Conservation (phyloP, 2,113 vertebrate genomes). For the Synchiropus splendidus region DNA sequence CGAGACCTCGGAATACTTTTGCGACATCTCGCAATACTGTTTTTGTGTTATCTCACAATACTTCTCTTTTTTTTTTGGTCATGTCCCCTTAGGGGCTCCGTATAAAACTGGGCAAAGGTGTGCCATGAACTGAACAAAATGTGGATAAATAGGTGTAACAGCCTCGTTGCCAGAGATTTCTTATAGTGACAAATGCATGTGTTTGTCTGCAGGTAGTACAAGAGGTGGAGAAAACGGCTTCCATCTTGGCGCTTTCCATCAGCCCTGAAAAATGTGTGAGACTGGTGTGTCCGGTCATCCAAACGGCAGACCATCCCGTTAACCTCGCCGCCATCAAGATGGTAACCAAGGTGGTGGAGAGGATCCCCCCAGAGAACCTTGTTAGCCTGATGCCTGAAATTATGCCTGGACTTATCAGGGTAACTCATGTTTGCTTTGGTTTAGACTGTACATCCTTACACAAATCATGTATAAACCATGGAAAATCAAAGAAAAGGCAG, state of each 20-base stretch:
- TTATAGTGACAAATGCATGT: background rate
- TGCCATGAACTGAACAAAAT: too few relatives aligned
- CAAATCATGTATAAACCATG: too few relatives aligned
- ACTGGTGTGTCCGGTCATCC: conserved; percentile 93
- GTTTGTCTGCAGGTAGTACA: conserved; percentile 75
- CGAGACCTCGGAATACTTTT: too few relatives aligned
- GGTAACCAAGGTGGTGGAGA: conserved; percentile 91
- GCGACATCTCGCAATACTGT: too few relatives aligned
- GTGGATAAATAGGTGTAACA: too few relatives aligned
- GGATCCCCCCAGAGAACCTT: conserved; percentile 81
- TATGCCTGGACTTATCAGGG: conserved; percentile 81
- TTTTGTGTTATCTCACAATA: too few relatives aligned
- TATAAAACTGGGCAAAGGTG: too few relatives aligned
- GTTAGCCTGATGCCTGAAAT: conserved; percentile 83
- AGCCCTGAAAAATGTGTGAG: conserved; percentile 94
- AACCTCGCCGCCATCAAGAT: conserved; percentile 97
- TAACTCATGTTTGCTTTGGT: conserved; percentile 2
- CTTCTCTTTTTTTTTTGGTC: too few relatives aligned
- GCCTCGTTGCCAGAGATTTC: too few relatives aligned
- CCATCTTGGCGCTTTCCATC: conserved; percentile 87
- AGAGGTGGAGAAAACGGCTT: conserved; percentile 88
- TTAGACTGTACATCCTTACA: too few relatives aligned
- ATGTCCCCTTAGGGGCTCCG: too few relatives aligned
- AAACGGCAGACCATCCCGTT: conserved; percentile 92
- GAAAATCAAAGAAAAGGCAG: too few relatives aligned